Evolutionary conservation across 2,888 invertebrate species (phyloP).

Genomic region (Ditylenchus weischeri): DNA sequence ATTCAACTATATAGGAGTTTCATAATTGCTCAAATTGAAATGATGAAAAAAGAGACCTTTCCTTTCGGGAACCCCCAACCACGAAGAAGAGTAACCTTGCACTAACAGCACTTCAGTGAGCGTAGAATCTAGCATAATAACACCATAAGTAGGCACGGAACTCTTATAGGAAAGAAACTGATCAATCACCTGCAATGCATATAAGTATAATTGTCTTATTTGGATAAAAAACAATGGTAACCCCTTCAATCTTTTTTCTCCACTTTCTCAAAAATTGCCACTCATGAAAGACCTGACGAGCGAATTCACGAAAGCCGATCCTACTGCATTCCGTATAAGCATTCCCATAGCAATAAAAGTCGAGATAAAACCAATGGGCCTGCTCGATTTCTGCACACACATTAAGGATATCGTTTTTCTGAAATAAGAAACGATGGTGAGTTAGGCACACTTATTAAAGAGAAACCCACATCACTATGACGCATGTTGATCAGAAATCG

Average conservation of each 20-base stretch:
- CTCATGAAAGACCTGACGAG: constrained; percentile 30
- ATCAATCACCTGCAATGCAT: constrained; percentile 67
- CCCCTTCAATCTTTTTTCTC: constrained; percentile 70
- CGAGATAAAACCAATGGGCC: constrained; percentile 98
- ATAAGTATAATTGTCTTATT: not conserved
- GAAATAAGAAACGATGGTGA: constrained; percentile 57
- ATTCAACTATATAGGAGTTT: constrained; percentile 66
- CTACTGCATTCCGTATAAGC: constrained; percentile 46
- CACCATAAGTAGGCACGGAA: constrained; percentile 92
- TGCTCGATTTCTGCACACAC: constrained; percentile 76
- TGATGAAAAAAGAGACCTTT: constrained; percentile 66
- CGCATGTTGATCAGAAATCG: constrained; percentile 92
- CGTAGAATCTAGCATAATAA: constrained; percentile 72
- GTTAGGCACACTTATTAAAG: not conserved
- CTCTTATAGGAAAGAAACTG: constrained; percentile 92
- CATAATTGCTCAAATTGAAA: not conserved
- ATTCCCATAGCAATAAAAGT: constrained; percentile 76
- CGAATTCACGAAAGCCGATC: constrained; percentile 43
- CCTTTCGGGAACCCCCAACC: constrained; percentile 98
- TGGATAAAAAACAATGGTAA: constrained; percentile 5
- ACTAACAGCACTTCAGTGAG: constrained; percentile 61
- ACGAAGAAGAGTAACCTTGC: constrained; percentile 61
- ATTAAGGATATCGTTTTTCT: constrained; percentile 66
- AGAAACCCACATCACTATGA: constrained; percentile 62
- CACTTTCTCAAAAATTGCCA: constrained; percentile 76